These are phyloP conservation scores for Xestia sexstrigata DNA, from an alignment of 2,888 invertebrate species.

Conservation along the genomic window DNA sequence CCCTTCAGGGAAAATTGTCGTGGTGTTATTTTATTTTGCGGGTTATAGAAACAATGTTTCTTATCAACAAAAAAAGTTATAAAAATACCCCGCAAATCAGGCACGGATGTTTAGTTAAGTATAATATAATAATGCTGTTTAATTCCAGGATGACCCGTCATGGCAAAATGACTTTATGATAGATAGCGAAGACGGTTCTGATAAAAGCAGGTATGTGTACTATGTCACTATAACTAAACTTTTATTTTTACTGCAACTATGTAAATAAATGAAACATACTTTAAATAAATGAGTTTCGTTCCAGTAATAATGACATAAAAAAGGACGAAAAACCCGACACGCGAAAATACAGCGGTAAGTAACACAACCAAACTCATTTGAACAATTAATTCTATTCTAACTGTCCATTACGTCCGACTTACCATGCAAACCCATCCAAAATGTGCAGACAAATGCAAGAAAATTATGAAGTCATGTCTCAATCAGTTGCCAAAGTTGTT, in stretches of 20 bases:
- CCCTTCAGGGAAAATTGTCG: not conserved
- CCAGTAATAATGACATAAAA: slow-evolving; percentile 81
- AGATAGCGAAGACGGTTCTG: slow-evolving; percentile 80
- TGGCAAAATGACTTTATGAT: slow-evolving; percentile 88
- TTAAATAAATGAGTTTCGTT: slow-evolving; percentile 59
- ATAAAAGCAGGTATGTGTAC: slow-evolving; percentile 75
- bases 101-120: no score
- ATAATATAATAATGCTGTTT: not conserved
- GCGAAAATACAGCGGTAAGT: slow-evolving; percentile 85
- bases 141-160: slow-evolving; percentile 82
- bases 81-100: not conserved
- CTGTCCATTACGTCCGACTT: slow-evolving; percentile 49
- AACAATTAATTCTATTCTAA: slow-evolving; percentile 38
- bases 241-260: no score
- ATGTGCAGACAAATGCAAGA: slow-evolving; percentile 86
- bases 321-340: slow-evolving; percentile 81
- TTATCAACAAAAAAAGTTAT: not conserved
- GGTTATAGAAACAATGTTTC: not conserved
- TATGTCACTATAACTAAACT: not conserved
- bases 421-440: slow-evolving; percentile 56
- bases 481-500: slow-evolving; percentile 86
- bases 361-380: not conserved
- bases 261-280: not conserved
- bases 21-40: not conserved
- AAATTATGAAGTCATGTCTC: slow-evolving; percentile 85